phyloP scores from a whole-genome alignment of 2,113 vertebrate species.

The Brachionichthys hirsutus region DNA sequence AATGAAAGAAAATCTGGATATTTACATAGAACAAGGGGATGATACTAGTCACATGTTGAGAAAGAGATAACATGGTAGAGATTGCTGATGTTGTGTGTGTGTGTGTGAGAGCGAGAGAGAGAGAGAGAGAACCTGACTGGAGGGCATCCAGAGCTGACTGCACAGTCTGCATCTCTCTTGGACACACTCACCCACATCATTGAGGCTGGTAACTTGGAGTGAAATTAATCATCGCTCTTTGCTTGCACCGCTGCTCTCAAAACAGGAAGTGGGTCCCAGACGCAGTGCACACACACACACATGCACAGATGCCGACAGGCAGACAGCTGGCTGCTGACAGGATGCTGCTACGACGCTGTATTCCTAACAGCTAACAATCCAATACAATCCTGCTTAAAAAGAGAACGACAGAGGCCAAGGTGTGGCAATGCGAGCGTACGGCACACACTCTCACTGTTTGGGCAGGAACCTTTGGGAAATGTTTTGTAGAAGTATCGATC shows the following conservation, averaged over 20 bases:
- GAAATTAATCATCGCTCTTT: conserved; percentile 80
- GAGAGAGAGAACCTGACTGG: conserved; percentile 68
- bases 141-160: conserved; percentile 76
- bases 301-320: conserved; percentile 51
- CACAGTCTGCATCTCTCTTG: conserved; percentile 60
- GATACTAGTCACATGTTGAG: too few species aligned
- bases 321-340: conserved; percentile 68
- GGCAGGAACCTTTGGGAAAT: not conserved
- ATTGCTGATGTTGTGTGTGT: too few species aligned
- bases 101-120: conserved; percentile 25
- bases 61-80: too few species aligned
- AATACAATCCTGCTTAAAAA: conserved; percentile 37
- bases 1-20: too few species aligned
- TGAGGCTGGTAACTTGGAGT: conserved; percentile 67
- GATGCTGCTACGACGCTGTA: conserved; percentile 46
- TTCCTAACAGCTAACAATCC: conserved; percentile 54
- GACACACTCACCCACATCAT: conserved; percentile 45
- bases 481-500: too few species aligned
- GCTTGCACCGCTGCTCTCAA: conserved; percentile 68
- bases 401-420: conserved; percentile 22
- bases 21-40: too few species aligned
- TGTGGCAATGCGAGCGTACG: conserved; percentile 8
- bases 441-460: not conserved
- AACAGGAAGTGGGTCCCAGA: conserved; percentile 63
- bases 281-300: conserved; percentile 16